Evolutionary conservation across 2,888 invertebrate species (phyloP).

Genomic region (Eilema sororculum): DNA sequence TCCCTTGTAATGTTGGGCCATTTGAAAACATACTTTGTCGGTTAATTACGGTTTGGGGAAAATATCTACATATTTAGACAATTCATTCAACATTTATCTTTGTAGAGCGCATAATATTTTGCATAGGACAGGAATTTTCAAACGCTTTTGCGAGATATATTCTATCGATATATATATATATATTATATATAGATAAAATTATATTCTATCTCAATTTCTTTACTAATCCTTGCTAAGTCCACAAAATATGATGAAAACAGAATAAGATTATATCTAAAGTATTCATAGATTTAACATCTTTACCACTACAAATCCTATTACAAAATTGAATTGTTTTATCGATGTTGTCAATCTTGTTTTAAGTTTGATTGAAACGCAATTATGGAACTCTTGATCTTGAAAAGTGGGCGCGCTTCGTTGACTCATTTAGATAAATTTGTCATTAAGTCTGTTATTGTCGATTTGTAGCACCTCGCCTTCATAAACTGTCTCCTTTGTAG

Average conservation of each 20-base stretch:
- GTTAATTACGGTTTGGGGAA: constrained; percentile 38
- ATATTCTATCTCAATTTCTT: no score
- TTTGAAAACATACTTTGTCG: constrained; percentile 32
- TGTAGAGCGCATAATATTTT: background rate
- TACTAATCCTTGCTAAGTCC: background rate
- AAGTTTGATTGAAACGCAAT: constrained; percentile 36
- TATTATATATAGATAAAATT: background rate
- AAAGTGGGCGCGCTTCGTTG: constrained; percentile 44
- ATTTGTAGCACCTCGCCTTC: constrained; percentile 39
- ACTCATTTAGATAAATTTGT: constrained; percentile 55
- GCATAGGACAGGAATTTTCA: background rate
- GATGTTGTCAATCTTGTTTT: constrained; percentile 38
- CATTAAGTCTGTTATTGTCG: constrained; percentile 52
- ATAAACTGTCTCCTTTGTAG: constrained; percentile 50
- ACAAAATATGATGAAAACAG: background rate
- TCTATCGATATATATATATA: no score
- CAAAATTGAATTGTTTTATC: constrained; percentile 37
- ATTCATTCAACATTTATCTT: constrained; percentile 11
- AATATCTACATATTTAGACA: constrained; percentile 21
- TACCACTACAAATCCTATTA: constrained; percentile 21
- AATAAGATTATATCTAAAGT: constrained; percentile 15
- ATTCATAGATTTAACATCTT: constrained; percentile 26
- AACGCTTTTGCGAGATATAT: no score
- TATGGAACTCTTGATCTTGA: constrained; percentile 33
- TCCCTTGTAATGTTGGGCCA: constrained; percentile 26